Percentiles rank a stretch among this genome's conserved stretches.
phyloP scores from a whole-genome alignment of 1,140 invertebrate genomes.

The Macrobrachium nipponense region DNA sequence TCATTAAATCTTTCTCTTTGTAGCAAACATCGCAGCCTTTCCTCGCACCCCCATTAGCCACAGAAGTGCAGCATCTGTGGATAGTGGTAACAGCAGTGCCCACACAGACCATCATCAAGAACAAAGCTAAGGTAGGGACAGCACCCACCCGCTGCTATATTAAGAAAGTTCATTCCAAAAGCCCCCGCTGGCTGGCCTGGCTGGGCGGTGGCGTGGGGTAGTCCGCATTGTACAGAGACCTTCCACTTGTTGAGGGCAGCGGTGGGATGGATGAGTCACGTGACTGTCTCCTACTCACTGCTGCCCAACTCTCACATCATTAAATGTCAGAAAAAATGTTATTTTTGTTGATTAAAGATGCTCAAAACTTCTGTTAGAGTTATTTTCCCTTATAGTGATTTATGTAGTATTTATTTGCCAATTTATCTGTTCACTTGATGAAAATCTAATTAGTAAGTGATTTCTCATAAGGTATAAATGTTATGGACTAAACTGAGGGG shows the following conservation, averaged over 20 bases:
- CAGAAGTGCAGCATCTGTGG: slow-evolving; percentile 8
- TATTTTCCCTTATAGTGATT: background rate
- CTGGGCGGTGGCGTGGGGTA: slow-evolving; percentile 45
- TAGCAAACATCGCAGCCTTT: background rate
- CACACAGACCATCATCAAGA: slow-evolving; percentile 52
- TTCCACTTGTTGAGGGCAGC: slow-evolving; percentile 60
- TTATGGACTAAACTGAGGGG: no score
- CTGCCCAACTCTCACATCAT: slow-evolving; percentile 59
- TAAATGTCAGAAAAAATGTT: slow-evolving; percentile 61
- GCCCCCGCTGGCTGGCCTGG: slow-evolving; percentile 39
- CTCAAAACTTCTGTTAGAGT: slow-evolving; percentile 40
- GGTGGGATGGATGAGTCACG: slow-evolving; percentile 22
- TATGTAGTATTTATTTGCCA: no score
- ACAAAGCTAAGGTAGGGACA: slow-evolving; percentile 49
- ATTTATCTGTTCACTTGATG: no score
- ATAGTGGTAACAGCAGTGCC: slow-evolving; percentile 46
- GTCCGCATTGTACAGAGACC: slow-evolving; percentile 59
- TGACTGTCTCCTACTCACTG: slow-evolving; percentile 13
- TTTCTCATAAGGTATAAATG: no score
- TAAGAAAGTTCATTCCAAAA: slow-evolving; percentile 58
- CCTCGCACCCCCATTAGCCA: slow-evolving; percentile 25
- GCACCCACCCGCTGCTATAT: slow-evolving; percentile 55
- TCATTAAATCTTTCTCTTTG: slow-evolving; percentile 33
- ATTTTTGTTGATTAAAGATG: slow-evolving; percentile 63
- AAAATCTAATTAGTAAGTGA: no score